phyloP scores from a whole-genome alignment of 2,113 vertebrate species.

The Pangasianodon gigas region DNA sequence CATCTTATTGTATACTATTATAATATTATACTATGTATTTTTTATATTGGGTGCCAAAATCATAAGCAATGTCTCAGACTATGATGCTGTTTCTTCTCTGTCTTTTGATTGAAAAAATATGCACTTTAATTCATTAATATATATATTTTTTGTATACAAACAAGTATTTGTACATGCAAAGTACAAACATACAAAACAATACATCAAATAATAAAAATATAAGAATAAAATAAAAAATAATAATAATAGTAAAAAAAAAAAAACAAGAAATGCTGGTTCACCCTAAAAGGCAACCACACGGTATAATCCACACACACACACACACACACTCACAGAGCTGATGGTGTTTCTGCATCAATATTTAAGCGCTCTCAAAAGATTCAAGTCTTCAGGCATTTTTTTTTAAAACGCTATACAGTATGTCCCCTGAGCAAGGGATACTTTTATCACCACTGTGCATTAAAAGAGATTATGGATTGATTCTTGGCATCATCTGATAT shows the following conservation, averaged over 20 bases:
- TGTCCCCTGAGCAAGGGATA: slow-evolving; percentile 31
- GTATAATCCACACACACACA: background rate
- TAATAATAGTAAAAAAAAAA: background rate
- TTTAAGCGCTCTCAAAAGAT: slow-evolving; percentile 15
- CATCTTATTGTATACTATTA: background rate
- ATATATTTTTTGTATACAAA: background rate
- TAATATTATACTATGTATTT: background rate
- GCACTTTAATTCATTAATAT: background rate
- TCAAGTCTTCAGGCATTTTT: slow-evolving; percentile 18
- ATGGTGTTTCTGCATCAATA: slow-evolving; percentile 13
- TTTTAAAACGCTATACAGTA: background rate
- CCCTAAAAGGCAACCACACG: background rate
- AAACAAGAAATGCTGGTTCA: background rate
- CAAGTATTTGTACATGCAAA: no score
- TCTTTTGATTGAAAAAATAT: background rate
- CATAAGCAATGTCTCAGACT: background rate
- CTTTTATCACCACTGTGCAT: slow-evolving; percentile 47
- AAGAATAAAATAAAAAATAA: background rate
- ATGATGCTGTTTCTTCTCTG: background rate
- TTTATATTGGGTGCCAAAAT: background rate
- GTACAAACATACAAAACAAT: background rate
- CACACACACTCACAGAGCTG: background rate
- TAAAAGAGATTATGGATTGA: slow-evolving; percentile 43
- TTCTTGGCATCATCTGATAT: slow-evolving; percentile 36
- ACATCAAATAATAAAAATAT: background rate